Percentiles rank a stretch among this genome's conserved stretches.
These are phyloP conservation scores for Elanus axillaris DNA, from an alignment of 2,113 vertebrate genomes.

Conservation along the genomic window DNA sequence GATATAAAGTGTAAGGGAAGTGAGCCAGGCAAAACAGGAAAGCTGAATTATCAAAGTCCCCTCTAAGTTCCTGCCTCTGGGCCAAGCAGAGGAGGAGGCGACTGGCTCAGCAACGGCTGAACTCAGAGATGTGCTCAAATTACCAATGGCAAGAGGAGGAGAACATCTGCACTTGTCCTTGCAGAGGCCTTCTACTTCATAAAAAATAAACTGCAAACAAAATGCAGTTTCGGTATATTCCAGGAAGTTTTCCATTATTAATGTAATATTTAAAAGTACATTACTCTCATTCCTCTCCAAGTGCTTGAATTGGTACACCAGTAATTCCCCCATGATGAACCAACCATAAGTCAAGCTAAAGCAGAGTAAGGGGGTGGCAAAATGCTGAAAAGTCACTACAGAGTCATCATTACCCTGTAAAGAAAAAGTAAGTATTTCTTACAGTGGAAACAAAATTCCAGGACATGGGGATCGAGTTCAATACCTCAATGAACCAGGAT, in stretches of 20 bases:
- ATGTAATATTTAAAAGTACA: background rate
- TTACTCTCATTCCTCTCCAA: background rate
- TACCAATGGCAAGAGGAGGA: background rate
- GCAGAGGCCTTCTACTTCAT: background rate
- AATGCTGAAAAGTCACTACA: background rate
- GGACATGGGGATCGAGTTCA: background rate
- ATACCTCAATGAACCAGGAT: background rate
- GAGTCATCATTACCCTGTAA: background rate
- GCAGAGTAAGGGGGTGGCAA: background rate
- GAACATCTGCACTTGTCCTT: background rate
- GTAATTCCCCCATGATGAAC: background rate
- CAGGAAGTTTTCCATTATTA: background rate
- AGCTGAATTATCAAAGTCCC: background rate
- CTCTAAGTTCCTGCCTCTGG: background rate
- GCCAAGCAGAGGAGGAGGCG: background rate
- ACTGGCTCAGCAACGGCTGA: background rate
- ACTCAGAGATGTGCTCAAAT: background rate
- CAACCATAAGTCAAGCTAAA: background rate
- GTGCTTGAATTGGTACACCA: background rate
- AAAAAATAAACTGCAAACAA: background rate
- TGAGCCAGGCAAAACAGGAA: slow-evolving; percentile 7
- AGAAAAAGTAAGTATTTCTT: background rate
- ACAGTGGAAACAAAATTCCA: background rate
- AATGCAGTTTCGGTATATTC: background rate
- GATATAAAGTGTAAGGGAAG: background rate